Base-by-base conservation (phyloP, 2,113 vertebrate genomes). In the Miniopterus natalensis region DNA sequence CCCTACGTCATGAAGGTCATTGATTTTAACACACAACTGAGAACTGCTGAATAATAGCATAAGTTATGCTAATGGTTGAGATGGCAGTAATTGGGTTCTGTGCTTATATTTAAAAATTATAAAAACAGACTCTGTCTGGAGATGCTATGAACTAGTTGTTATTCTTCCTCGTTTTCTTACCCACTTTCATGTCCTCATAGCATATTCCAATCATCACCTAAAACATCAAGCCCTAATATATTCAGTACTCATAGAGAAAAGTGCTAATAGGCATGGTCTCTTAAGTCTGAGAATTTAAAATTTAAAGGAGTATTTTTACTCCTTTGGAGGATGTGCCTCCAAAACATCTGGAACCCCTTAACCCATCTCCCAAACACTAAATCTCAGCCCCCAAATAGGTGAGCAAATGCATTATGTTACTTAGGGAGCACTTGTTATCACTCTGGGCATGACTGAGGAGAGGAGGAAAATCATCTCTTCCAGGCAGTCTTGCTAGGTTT, bases 81-180 rank as follows among this genome's bases (percentile, higher is more conserved):
- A 90, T 49, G 20, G 20, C 12, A 63, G 42, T 12, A 27, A 3
- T 9, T 47, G 40, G 14, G 36, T 57, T 88, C 51, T 51, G 31
- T 47, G 29, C 8, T 68, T 36, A n/a, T 29, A 79, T 53, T 78
- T 86, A 65, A 83, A 92, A 81, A 20, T 65, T 20, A 78, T 77
- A 83, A 95, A 94, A 90, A 13, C 36, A 88, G 31, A 84, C 20
- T 61, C 61, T 88, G n/a, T 74, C 36, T 92, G 2, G 59, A 90
- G 47, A 71, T 42, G 25, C 55, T 86, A 11, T 85, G 25, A 79
- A 42, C 3, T 59, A 65, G 3, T 88, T 88, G 74, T 1, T 77
- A 53, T 84, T 88, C 70, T 84, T 94, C 18, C 25, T 93, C 49
- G 79, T 95, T 86, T 85, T 75, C 59, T 86, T 81, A 71, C 2